Evolutionary conservation across 2,113 vertebrate species (phyloP).

Genomic region (Phaethon lepturus): DNA sequence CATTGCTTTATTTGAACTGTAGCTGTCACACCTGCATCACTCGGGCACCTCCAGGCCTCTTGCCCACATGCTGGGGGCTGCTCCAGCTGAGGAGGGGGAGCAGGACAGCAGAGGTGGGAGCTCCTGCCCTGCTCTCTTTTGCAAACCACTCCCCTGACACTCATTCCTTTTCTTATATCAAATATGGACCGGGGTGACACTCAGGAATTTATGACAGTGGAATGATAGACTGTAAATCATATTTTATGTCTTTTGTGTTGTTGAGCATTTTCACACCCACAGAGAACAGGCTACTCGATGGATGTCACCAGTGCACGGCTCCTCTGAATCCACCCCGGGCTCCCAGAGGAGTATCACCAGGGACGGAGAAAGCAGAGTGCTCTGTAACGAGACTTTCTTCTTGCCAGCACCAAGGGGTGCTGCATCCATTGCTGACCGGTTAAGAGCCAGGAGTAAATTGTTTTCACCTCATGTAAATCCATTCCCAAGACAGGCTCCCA

Average conservation of each 20-base stretch:
- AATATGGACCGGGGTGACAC: neutral
- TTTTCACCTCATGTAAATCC: neutral
- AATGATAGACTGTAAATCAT: neutral
- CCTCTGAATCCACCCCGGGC: neutral
- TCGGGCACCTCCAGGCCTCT: neutral
- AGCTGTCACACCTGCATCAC: neutral
- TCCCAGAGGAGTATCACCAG: neutral
- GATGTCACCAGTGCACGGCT: neutral
- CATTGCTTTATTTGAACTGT: neutral
- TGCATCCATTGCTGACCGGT: neutral
- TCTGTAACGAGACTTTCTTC: neutral
- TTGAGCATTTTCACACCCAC: neutral
- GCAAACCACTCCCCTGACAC: neutral
- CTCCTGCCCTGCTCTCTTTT: neutral
- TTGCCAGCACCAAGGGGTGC: neutral
- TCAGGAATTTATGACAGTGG: neutral
- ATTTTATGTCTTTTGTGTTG: neutral
- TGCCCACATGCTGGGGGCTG: neutral
- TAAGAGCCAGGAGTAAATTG: neutral
- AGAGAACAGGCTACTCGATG: neutral
- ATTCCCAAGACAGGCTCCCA: neutral
- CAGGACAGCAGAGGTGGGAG: neutral
- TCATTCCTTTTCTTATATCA: neutral
- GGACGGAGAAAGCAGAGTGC: neutral
- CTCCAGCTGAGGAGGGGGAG: neutral